phyloP scores from a whole-genome alignment of 2,888 invertebrate species.

The Mesorhabditis spiculigera region DNA sequence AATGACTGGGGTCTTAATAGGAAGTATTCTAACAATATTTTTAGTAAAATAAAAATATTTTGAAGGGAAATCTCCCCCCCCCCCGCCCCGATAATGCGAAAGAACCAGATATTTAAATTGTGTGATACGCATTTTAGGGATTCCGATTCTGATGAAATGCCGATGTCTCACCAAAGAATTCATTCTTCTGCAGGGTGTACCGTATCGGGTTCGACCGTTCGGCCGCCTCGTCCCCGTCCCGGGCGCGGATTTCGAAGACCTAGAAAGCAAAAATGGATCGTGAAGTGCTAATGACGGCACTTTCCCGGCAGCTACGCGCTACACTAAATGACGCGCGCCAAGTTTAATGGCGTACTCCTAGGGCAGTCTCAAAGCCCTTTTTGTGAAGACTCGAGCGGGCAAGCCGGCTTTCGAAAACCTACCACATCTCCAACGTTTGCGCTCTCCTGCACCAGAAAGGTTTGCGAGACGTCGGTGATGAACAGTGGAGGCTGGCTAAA shows the following conservation, averaged over 20 bases:
- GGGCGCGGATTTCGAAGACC: conserved; percentile 18
- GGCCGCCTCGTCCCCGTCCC: conserved; percentile 18
- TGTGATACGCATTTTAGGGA: too few species aligned
- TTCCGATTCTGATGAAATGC: neutral
- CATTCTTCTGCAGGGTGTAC: conserved; percentile 7
- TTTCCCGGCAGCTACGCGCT: too few species aligned
- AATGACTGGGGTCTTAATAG: too few species aligned
- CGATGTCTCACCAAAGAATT: conserved; percentile 7
- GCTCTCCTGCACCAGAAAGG: conserved; percentile 8
- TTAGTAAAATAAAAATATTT: too few species aligned
- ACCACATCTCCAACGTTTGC: conserved; percentile 18
- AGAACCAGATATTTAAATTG: too few species aligned
- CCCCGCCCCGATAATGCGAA: too few species aligned
- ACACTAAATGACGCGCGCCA: too few species aligned
- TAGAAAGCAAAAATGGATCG: neutral
- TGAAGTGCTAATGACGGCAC: neutral
- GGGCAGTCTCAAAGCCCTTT: too few species aligned
- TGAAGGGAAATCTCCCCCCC: too few species aligned
- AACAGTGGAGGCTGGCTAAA: conserved; percentile 34
- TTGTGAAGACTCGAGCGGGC: too few species aligned
- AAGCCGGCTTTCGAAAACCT: neutral
- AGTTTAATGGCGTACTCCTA: too few species aligned
- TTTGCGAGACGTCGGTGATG: conserved; percentile 18
- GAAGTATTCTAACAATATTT: too few species aligned
- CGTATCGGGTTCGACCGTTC: conserved; percentile 3